These are phyloP conservation scores for Ochotona curzoniae DNA, from an alignment of 2,113 vertebrate genomes.

Conservation along the genomic window DNA sequence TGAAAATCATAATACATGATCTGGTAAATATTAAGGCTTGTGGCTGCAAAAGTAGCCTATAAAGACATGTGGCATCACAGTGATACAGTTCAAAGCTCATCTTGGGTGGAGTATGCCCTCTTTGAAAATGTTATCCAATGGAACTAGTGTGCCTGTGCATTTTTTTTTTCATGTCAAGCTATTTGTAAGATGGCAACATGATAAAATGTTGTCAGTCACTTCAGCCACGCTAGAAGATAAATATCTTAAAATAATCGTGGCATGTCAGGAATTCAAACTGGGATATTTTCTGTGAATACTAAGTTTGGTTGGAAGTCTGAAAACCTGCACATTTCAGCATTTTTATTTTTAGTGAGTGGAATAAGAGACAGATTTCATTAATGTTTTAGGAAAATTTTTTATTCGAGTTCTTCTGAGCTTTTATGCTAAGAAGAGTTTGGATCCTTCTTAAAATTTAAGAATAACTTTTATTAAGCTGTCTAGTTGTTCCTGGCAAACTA, in stretches of 20 bases:
- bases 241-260: slow-evolving; percentile 73
- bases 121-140: slow-evolving; percentile 54
- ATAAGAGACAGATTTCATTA: slow-evolving; percentile 61
- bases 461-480: slow-evolving; percentile 62
- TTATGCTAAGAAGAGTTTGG: slow-evolving; percentile 52
- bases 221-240: slow-evolving; percentile 28
- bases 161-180: slow-evolving; percentile 45
- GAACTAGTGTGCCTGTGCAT: slow-evolving; percentile 40
- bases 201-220: slow-evolving; percentile 68
- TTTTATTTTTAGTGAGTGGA: slow-evolving; percentile 74
- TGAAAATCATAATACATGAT: slow-evolving; percentile 34
- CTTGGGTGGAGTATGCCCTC: background rate
- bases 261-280: slow-evolving; percentile 70
- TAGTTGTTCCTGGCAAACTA: slow-evolving; percentile 34
- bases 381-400: slow-evolving; percentile 46
- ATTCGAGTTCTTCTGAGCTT: slow-evolving; percentile 44
- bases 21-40: slow-evolving; percentile 56
- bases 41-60: slow-evolving; percentile 14
- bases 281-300: slow-evolving; percentile 53
- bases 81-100: slow-evolving; percentile 31
- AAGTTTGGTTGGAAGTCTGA: slow-evolving; percentile 42
- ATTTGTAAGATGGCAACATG: slow-evolving; percentile 58
- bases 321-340: slow-evolving; percentile 68
- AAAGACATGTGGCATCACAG: background rate
- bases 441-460: slow-evolving; percentile 44